Evolutionary conservation across 2,888 invertebrate genomes (phyloP), one percentile per base, ranked within the genome.

Genomic region (Urechis unicinctus): DNA sequence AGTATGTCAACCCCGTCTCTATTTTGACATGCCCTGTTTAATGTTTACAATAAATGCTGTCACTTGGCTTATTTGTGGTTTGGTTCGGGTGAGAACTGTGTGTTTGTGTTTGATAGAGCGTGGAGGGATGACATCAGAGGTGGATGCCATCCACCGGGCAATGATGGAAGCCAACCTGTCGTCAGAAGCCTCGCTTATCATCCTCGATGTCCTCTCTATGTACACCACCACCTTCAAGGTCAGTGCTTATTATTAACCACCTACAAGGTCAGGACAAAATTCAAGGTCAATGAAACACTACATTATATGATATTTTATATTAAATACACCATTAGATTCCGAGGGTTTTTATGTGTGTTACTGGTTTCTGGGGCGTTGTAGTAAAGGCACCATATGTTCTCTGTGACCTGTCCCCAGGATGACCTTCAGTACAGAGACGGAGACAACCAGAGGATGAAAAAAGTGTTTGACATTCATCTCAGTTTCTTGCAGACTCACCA

Each of bases 401-500:
- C 45, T 22, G 9, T 45, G n/a, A 22, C 41, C n/a, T 45, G 43
- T 48, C n/a, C n/a, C 28, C 66, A 79, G 77, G 70, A 71, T 58
- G 71, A 78, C 57, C 74, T 85, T 30, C 77, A 86, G 59, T 76
- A 80, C 28, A 78, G 81, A 25, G 83, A 85, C 48, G 85, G 85
- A 0, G 87, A 88, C 64, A 88, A 90, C 65, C 83, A 85, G 1
- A 83, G 90, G 25, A 88, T 93, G 80, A 86, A 86, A 41, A 86
- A 88, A 65, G 83, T 94, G 25, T 89, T 93, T 49, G 86, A 87
- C 60, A 86, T 95, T 41, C 91, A 92, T 74, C 78, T 95, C 52
- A 85, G 86, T n/a, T 86, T 93, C 66, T 82, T 95, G 52, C 88
- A 89, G 78, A 83, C 88, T 44, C 89, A 91, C 1, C 95, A 95